Percentiles rank a stretch among this genome's conserved stretches.
Conservation (phyloP, 1,140 invertebrate species). For the Watersipora subatra region DNA sequence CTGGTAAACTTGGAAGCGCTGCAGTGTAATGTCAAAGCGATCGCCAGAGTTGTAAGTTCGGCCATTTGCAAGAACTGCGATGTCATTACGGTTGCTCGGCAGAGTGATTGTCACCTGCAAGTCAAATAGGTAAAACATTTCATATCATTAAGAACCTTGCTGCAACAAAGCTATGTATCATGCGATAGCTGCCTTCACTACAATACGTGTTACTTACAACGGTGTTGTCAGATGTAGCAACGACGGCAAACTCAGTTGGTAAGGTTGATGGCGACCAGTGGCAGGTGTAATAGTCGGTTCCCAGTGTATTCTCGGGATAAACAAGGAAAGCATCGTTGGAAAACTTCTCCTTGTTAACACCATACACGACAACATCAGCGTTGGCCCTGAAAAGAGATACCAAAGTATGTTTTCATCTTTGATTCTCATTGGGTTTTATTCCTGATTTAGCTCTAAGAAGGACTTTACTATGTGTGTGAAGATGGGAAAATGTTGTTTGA, state of each 20-base stretch:
- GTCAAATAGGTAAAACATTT: too few species aligned
- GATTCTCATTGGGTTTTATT: too few species aligned
- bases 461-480: too few species aligned
- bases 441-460: too few species aligned
- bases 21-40: background rate
- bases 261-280: background rate
- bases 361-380: conserved; percentile 1
- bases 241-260: background rate
- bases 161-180: too few species aligned
- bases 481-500: too few species aligned
- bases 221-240: background rate
- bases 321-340: conserved; percentile 3
- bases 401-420: too few species aligned
- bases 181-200: too few species aligned
- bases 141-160: too few species aligned
- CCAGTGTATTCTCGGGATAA: background rate
- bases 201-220: too few species aligned
- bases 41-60: background rate
- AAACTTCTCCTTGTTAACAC: conserved; percentile 1
- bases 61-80: background rate
- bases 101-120: background rate
- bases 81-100: background rate
- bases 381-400: background rate
- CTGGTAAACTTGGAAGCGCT: background rate
- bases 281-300: background rate